Evolutionary conservation across 2,888 invertebrate species (phyloP), one percentile per base, ranked within the genome.

Genomic region (Dascillus cervinus): DNA sequence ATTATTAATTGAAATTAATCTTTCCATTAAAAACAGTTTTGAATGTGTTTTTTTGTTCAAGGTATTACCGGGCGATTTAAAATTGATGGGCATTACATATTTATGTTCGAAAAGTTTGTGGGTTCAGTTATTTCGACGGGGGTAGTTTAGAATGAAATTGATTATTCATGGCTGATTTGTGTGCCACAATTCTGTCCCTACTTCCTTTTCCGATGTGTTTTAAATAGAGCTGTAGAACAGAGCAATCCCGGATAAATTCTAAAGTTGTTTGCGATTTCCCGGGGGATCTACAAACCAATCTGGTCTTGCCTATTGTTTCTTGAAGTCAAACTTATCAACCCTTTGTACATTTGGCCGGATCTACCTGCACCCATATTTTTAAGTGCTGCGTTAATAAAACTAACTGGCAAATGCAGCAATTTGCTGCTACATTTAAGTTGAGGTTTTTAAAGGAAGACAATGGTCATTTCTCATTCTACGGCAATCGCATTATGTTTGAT

Each of bases 281-380:
- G n/a, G 11, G 38, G 37, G 43, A 33, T 13, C 27, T 26, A 41
- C 43, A 43, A 43, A 43, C 43, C 40, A 37, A 43, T 43, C 40
- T 32, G 27, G 13, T 13, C 5, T 6, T 8, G 17, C 8, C 17
- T 8, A 6, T 17, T 17, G 17, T 17, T 17, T 17, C 17, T 17
- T 17, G 17, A 8, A 17, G 17, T 17, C 4, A 6, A 17, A 10
- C 29, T n/a, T 10, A 20, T 11, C 11, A 29, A 17, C 17, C 4
- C 17, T 6, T 17, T 17, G 5, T 17, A 6, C 17, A 17, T 4
- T 17, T 17, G 8, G 17, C 4, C 8, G 17, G 4, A 17, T 17
- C 5, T 17, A 17, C 5, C 4, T 24, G 19, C n/a, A n/a, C n/a
- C n/a, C n/a, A n/a, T n/a, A n/a, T n/a, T n/a, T n/a, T n/a, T n/a